phyloP scores from a whole-genome alignment of 2,888 invertebrate genomes.

The Hyposoter didymator region DNA sequence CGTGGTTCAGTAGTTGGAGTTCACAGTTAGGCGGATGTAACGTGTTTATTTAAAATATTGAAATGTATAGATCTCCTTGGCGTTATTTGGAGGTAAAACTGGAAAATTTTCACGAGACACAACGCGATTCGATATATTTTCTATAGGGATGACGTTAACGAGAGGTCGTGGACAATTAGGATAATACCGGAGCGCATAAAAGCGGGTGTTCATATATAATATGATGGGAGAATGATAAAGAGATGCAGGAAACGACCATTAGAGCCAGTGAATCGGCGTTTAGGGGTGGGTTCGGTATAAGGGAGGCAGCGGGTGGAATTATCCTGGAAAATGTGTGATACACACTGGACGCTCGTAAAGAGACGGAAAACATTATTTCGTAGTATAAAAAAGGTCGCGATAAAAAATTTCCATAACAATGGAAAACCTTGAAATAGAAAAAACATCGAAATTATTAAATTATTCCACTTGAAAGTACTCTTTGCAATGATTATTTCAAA shows the following conservation, averaged over 20 bases:
- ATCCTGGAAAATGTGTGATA: constrained; percentile 21
- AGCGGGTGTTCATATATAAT: constrained; percentile 37
- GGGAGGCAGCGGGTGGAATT: neutral
- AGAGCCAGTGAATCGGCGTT: constrained; percentile 23
- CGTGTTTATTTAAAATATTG: neutral
- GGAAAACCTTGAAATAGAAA: neutral
- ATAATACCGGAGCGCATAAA: constrained; percentile 46
- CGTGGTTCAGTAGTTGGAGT: neutral
- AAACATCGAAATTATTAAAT: neutral
- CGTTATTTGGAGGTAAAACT: neutral
- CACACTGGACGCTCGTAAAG: constrained; percentile 19
- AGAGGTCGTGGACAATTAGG: constrained; percentile 45
- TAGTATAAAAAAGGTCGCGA: neutral
- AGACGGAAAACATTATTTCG: constrained; percentile 18
- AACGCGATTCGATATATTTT: constrained; percentile 18
- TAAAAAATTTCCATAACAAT: neutral
- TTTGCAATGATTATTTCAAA: neutral
- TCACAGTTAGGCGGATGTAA: neutral
- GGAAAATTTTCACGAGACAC: neutral
- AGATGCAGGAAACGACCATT: constrained; percentile 37
- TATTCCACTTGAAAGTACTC: neutral
- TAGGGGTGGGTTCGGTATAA: neutral
- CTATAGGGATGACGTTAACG: constrained; percentile 30
- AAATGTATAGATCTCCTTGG: neutral
- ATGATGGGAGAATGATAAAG: constrained; percentile 29